Evolutionary conservation across 2,113 vertebrate genomes (phyloP), one percentile per base, ranked within the genome.

Genomic region (Buteo buteo): DNA sequence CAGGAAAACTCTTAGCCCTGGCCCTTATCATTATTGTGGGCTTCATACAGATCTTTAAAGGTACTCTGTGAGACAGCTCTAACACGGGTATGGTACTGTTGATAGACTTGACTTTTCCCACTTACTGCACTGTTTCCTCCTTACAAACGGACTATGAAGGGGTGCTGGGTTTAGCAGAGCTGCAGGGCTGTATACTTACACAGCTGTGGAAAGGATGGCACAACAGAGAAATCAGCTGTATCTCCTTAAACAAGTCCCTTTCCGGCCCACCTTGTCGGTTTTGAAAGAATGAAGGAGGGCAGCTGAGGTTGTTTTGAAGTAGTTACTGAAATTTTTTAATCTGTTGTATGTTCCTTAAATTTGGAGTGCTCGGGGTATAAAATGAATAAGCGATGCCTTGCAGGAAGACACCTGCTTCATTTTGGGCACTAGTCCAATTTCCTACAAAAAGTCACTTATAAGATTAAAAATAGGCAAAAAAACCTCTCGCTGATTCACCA

Each of bases 21-120:
- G 98, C 98, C 5, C 99, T 99, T 83, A 99, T 99, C 98, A 99
- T 99, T 7, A 96, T 94, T 50, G 98, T 99, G 40, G 99, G 99
- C 92, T 98, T 99, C 71, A 97, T 99, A 85, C 99, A 99, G 97
- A 99, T 99, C 97, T 99, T 98, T 96, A 98, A 99, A 95, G 99
- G 99, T 99, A 98, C 88, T 88, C 93, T 86, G 57, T 61, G 72
- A 86, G 67, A 82, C 29, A 73, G 61, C 78, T 86, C 24, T 64
- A 67, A 83, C 45, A 44, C 2, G 55, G 62, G 15, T 78, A 64
- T 67, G 38, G 71, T 82, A 58, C 92, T 96, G 26, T 4, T 72
- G 57, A 24, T 16, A 61, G 55, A 73, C 28, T 45, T 79, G 45
- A 25, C 50, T 72, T 76, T 85, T 42, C 59, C 22, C 28, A 16